Evolutionary conservation across 2,113 vertebrate genomes (phyloP), one percentile per base, ranked within the genome.

Genomic region (Poeciliopsis occidentalis): DNA sequence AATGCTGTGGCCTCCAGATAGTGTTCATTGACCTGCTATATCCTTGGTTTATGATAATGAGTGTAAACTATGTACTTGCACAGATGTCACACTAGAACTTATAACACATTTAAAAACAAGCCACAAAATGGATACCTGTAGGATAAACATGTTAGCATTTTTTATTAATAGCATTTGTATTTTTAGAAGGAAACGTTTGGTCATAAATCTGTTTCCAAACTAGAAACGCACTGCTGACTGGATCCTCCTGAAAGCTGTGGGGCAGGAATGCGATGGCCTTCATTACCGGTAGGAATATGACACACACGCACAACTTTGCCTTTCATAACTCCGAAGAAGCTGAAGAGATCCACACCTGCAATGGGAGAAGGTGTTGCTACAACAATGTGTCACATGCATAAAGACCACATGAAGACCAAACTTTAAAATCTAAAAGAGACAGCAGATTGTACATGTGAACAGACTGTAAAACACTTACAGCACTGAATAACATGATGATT

Each of bases 1-100:
- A 89, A 88, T 88, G 76, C 85, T 39, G 68, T 66, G 82, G 84
- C 87, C 73, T 87, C 75, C 66, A 87, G 81, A 89, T 83, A 85
- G 83, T 74, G 15, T 64, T 79, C 66, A 22, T 44, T 81, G 82
- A 87, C 79, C 84, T 80, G 75, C 31, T 4, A 69, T 81, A 80
- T 26, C 86, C 79, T 80, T 79, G 62, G 66, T 75, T 34, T 47
- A 37, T 60, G 73, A 78, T 62, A 71, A 24, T 57, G 67, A 26
- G 26, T 7, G 76, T 26, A 8, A 19, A 63, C 12, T 26, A 69
- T 12, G 0, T 68, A 44, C 71, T 64, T 75, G 70, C 64, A 69
- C 29, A 64, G 60, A 81, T 37, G 51, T 74, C 67, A 69, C 34
- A 22, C 3, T 32, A 27, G 30, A 69, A 75, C 73, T 64, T 41